Base-by-base conservation (phyloP, 2,113 vertebrate genomes). In the Gorsachius goisagi region DNA sequence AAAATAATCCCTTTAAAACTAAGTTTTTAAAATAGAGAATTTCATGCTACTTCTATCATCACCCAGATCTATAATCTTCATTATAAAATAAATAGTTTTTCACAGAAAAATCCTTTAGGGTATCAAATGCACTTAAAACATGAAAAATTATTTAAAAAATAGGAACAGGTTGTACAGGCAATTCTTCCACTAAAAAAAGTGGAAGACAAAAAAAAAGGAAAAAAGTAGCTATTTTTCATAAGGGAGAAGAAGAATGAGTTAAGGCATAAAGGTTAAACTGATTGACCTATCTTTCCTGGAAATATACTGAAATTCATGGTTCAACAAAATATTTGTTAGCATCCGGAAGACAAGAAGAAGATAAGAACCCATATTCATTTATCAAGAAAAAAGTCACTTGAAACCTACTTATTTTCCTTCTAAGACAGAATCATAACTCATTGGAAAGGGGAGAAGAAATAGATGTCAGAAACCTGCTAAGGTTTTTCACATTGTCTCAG, bases 281-380 rank as follows among this genome's bases (percentile, higher is more conserved):
- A 81, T 63, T 89, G 77, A 85, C 85, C 73, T 92, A 8, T 66
- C 71, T 83, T 95, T 92, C 49, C 72, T 3, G 7, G 91, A 92
- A 92, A 80, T 37, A 72, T 26, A 83, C 53, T 68, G 67, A 79
- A 90, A 95, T 64, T 69, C 68, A 53, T 81, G 22, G 19, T 77
- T 89, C 28, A 62, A 89, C 76, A 87, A 87, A 86, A 50, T 84
- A 71, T 84, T 96, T 87, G 45, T 86, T 89, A 69, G 41, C 50
- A 84, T 87, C 55, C 68, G 28, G 53, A 86, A 90, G 76, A 88
- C 67, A 91, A 64, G 30, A 44, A 72, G 47, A 74, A 75, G 89
- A 79, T 63, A 92, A 90, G 62, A 44, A 52, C 15, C 5, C 5
- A 4, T 35, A 52, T 67, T 76, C 33, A 83, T 92, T 88, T 79